Evolutionary conservation across 2,797 vertebrate genomes (phyloP).

Genomic region (Danio jaintianensis): DNA sequence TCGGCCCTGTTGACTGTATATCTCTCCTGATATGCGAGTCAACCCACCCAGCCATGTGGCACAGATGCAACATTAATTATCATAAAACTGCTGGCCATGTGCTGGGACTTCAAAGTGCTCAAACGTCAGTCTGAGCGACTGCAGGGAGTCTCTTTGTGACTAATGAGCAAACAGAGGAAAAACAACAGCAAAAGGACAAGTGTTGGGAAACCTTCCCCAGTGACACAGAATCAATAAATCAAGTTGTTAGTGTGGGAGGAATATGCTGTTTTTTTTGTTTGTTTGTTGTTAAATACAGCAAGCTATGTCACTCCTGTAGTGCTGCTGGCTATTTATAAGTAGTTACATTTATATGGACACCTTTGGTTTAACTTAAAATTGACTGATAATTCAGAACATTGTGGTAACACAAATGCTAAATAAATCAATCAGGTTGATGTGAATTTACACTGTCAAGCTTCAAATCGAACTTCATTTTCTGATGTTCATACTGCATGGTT

Average conservation of each 20-base stretch:
- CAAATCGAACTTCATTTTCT: no score
- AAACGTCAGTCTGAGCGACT: conserved; percentile 52
- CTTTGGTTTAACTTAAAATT: no score
- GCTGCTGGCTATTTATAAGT: neutral
- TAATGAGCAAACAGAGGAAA: conserved; percentile 44
- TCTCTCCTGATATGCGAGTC: conserved; percentile 49
- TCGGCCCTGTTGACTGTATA: conserved; percentile 35
- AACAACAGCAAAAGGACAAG: conserved; percentile 36
- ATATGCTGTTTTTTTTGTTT: neutral
- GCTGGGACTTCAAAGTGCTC: conserved; percentile 54
- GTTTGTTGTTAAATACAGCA: neutral
- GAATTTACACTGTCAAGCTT: no score
- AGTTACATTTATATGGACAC: no score
- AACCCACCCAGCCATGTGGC: conserved; percentile 56
- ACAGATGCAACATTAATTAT: conserved; percentile 62
- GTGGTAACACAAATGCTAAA: no score
- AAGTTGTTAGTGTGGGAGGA: conserved; percentile 1
- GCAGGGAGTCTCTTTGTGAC: conserved; percentile 45
- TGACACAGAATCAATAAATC: conserved; percentile 43
- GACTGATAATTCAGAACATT: no score
- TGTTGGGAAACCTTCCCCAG: conserved; percentile 22
- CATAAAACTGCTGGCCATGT: conserved; percentile 52
- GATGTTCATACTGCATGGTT: no score
- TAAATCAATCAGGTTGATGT: no score
- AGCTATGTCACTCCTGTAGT: neutral